Percentiles rank a stretch among this genome's conserved stretches.
These are phyloP conservation scores for Parnassius glacialis DNA, from an alignment of 2,888 invertebrate genomes.

Conservation along the genomic window DNA sequence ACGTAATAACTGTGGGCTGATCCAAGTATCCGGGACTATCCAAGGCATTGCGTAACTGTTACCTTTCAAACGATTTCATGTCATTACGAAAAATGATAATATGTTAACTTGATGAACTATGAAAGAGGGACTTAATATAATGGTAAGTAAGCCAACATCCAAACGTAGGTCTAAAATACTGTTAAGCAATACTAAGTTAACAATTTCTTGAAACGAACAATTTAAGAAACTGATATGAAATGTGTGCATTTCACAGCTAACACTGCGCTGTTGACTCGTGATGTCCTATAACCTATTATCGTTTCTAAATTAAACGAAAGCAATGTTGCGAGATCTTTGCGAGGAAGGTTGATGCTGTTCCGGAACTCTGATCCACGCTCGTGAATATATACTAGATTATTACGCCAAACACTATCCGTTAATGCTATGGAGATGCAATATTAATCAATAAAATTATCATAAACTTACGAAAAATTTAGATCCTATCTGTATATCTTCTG, in stretches of 20 bases:
- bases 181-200: too few relatives aligned
- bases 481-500: too few relatives aligned
- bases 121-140: neutral
- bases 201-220: neutral
- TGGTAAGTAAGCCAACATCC: too few relatives aligned
- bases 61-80: slow-evolving; percentile 1
- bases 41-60: neutral
- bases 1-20: slow-evolving; percentile 40
- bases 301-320: slow-evolving; percentile 1
- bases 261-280: slow-evolving; percentile 8
- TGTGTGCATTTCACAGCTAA: slow-evolving; percentile 27
- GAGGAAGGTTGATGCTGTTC: slow-evolving; percentile 18
- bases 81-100: too few relatives aligned
- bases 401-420: neutral
- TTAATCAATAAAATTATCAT: too few relatives aligned
- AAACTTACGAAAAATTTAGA: too few relatives aligned
- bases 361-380: slow-evolving; percentile 1
- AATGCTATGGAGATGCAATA: too few relatives aligned
- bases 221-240: slow-evolving; percentile 15
- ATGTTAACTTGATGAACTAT: slow-evolving; percentile 5
- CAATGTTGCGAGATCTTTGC: slow-evolving; percentile 3
- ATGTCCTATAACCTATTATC: slow-evolving; percentile 2
- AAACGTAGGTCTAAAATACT: too few relatives aligned
- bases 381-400: neutral
- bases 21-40: slow-evolving; percentile 35